phyloP scores from a whole-genome alignment of 2,888 invertebrate species.

The Brenthis hecate region DNA sequence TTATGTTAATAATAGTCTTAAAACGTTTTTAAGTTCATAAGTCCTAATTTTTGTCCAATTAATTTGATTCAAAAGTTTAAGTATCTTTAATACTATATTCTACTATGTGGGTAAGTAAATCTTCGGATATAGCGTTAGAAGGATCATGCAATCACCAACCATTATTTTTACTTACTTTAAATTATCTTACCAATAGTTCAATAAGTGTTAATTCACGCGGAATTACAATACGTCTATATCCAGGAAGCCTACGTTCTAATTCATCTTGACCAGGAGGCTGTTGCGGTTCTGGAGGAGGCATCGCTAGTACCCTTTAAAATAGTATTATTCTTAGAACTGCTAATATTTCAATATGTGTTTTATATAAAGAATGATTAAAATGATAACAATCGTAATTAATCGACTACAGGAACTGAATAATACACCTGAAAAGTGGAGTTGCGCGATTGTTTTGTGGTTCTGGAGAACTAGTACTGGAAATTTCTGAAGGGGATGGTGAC shows the following conservation, averaged over 20 bases:
- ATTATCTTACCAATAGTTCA: constrained; percentile 77
- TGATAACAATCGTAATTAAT: not conserved
- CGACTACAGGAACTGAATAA: not conserved
- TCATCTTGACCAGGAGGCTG: constrained; percentile 76
- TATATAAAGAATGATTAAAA: not conserved
- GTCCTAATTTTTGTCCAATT: too few relatives aligned
- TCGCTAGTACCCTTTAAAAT: constrained; percentile 63
- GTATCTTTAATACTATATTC: too few relatives aligned
- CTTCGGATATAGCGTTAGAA: too few relatives aligned
- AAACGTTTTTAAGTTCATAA: too few relatives aligned
- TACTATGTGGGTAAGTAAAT: too few relatives aligned
- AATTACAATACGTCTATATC: constrained; percentile 80
- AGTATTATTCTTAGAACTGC: not conserved
- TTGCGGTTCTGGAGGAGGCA: constrained; percentile 71
- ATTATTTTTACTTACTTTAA: too few relatives aligned
- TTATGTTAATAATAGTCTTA: too few relatives aligned
- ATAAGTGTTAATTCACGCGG: constrained; percentile 82
- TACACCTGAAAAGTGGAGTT: constrained; percentile 71
- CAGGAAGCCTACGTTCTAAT: constrained; percentile 73
- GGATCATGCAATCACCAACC: too few relatives aligned
- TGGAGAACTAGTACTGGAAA: constrained; percentile 73
- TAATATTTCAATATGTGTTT: not conserved
- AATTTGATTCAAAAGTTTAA: too few relatives aligned
- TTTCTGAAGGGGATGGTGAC: constrained; percentile 72
- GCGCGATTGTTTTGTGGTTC: constrained; percentile 64